phyloP scores from a whole-genome alignment of 2,888 invertebrate genomes.

The Apotomis capreana region DNA sequence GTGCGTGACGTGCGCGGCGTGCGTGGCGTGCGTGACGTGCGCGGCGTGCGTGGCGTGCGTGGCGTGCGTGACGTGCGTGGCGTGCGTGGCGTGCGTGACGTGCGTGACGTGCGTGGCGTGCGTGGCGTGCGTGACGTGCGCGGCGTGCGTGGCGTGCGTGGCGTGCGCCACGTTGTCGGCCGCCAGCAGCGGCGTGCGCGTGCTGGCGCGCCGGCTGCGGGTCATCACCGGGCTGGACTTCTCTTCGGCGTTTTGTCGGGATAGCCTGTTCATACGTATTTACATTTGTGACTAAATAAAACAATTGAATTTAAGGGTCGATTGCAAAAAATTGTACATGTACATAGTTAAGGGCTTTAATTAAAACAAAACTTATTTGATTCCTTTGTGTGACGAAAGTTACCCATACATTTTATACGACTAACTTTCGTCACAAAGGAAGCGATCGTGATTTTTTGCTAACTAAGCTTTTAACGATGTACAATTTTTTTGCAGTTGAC shows the following conservation, averaged over 20 bases:
- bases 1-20: slow-evolving; percentile 53
- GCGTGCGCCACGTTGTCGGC: not conserved
- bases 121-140: slow-evolving; percentile 60
- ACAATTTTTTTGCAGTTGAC: no score
- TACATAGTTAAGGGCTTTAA: no score
- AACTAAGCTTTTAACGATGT: no score
- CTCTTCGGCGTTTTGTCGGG: slow-evolving; percentile 59
- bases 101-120: slow-evolving; percentile 14
- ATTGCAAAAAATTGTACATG: no score
- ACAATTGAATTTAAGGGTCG: no score
- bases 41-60: not conserved
- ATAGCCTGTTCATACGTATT: slow-evolving; percentile 45
- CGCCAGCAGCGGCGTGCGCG: slow-evolving; percentile 19
- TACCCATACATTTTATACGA: no score
- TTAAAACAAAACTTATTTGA: no score
- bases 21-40: not conserved
- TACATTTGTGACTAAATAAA: no score
- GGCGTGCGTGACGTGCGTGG: slow-evolving; percentile 45
- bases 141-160: not conserved
- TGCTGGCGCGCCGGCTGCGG: slow-evolving; percentile 61
- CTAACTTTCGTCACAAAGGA: no score
- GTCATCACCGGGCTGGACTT: slow-evolving; percentile 58
- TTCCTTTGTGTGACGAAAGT: no score
- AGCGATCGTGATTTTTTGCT: no score
- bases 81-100: not conserved